Base-by-base conservation (phyloP, 2,113 vertebrate species). In the Apaloderma vittatum region DNA sequence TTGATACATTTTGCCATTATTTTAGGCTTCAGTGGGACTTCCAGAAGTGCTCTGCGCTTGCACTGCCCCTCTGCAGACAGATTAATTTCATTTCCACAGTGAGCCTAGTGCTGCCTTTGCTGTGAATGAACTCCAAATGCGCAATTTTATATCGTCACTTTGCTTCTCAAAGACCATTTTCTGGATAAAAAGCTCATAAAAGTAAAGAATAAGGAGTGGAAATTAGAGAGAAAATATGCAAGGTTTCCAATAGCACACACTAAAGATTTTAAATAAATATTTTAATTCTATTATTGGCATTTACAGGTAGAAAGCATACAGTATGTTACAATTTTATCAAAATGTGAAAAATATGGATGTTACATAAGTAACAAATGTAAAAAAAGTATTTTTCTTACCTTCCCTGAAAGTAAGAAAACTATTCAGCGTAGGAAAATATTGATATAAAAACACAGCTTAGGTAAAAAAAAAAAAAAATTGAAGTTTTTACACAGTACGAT, bases 241-340 rank as follows among this genome's bases (percentile, higher is more conserved):
- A 76, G 22, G 15, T 70, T 92, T 87, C 40, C 57, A 95, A 11
- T 65, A 70, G 86, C 68, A 90, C 55, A 94, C 59, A 85, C 68
- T 87, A 96, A 96, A 78, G 93, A 97, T 98, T 98, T 99, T 99
- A 99, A 99, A 99, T 99, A 99, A 99, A 99, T 99, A 99, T 98
- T 99, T 99, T 99, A 99, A 99, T 99, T 99, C 99, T 99, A 99
- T 99, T 99, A 99, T 99, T 99, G 99, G 98, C 99, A 99, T 99
- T 99, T 99, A 99, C 99, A 99, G 97, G 98, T 99, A 99, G 98
- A 99, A 99, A 99, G 99, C 99, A 99, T 99, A 99, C 99, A 99
- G 98, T 99, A 99, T 99, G 99, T 99, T 99, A 99, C 99, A 99
- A 98, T 99, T 99, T 99, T 99, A 99, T 99, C 99, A 99, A 99